Evolutionary conservation across 2,888 invertebrate species (phyloP), one percentile per base, ranked within the genome.

Genomic region (Patella pellucida): DNA sequence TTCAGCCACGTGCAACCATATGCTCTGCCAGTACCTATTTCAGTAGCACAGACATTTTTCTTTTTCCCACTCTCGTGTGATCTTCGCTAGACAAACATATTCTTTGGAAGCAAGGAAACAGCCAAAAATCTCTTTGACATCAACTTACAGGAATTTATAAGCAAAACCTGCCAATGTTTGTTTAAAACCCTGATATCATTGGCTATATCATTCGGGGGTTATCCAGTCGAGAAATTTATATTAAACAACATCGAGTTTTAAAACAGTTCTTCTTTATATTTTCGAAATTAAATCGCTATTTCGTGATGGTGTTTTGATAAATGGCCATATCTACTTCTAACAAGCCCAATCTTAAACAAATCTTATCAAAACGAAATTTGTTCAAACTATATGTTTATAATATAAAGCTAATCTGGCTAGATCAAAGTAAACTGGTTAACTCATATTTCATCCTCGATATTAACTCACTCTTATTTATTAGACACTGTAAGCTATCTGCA

Each of bases 71-170:
- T 72, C 56, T 67, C 56, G 74, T 74, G 74, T 74, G 74, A 74
- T 74, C 74, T 69, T 62, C 51, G 69, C 56, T 74, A 74, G 50
- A 69, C 74, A 74, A 70, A 69, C 74, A 74, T 41, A 54, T 74
- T 74, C 69, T 52, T 74, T 68, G 74, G 74, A 69, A 69, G 23
- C 68, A 41, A 27, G 73, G 19, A 52, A 62, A 62, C 62, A 62
- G 19, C 23, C 62, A 23, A 62, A 68, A 62, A 62, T 62, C 74
- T 74, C 69, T 69, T 68, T 74, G 74, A 74, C 74, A 68, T 56
- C 69, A 27, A 27, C 74, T 54, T 27, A 31, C 56, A 27, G 69
- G 68, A 74, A 74, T 74, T 69, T 69, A 56, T 56, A 69, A 74
- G 52, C 74, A 70, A 73, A 52, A 69, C 23, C 54, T 31, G 74